A percentile compares a stretch with the other conserved stretches of the same genome.
Evolutionary conservation across 2,797 vertebrate species (phyloP).

Genomic region (Perodicticus potto): DNA sequence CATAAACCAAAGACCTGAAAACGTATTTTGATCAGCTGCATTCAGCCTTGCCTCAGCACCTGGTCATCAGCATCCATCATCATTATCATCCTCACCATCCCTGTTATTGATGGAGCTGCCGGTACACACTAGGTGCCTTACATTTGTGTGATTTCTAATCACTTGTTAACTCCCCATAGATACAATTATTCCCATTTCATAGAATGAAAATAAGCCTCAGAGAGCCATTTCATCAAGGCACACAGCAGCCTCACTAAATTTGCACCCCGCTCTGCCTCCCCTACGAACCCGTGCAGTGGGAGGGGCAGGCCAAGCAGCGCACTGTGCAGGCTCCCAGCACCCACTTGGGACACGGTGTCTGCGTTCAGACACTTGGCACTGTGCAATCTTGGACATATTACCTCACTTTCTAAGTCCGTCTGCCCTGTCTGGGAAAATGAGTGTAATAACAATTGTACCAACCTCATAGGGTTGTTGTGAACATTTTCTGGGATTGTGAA

Average conservation of each 20-base stretch:
- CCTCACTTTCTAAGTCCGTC: not conserved
- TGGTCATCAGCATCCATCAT: too few species aligned
- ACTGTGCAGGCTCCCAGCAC: not conserved
- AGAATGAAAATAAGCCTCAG: not conserved
- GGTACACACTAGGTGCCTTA: not conserved
- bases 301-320: not conserved
- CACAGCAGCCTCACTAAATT: not conserved
- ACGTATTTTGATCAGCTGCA: not conserved
- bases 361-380: not conserved
- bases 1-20: not conserved
- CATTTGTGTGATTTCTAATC: not conserved
- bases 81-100: too few species aligned
- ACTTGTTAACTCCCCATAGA: too few species aligned
- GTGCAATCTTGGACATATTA: not conserved
- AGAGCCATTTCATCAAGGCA: not conserved
- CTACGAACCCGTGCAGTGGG: not conserved
- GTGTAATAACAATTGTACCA: not conserved
- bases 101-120: not conserved
- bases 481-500: not conserved
- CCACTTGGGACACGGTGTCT: not conserved
- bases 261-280: accelerated
- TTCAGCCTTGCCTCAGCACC: not conserved
- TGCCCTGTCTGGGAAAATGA: not conserved
- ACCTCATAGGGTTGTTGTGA: not conserved
- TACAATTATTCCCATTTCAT: not conserved